A percentile compares a stretch with the other conserved stretches of the same genome.
Conservation (phyloP, 2,113 vertebrate genomes). For the Prietella phreatophila region DNA sequence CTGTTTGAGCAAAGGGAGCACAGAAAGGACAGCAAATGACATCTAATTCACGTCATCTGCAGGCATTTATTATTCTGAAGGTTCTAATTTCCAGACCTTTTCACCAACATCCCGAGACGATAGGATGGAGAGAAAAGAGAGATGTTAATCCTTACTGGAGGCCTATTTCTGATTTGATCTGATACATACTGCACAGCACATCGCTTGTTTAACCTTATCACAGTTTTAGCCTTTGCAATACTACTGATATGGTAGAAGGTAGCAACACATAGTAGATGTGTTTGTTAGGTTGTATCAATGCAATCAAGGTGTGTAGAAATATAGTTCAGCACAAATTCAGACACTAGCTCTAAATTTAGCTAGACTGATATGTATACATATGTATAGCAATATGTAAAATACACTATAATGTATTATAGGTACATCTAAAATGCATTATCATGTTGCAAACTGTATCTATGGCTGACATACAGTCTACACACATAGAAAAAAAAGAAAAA, state of each 20-base stretch:
- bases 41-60: conserved; percentile 13
- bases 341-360: not conserved
- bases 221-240: not conserved
- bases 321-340: not conserved
- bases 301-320: not conserved
- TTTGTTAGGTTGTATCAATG: not conserved
- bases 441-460: not conserved
- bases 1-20: not conserved
- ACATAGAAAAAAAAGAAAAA: not conserved
- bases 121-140: not conserved
- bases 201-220: not conserved
- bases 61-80: conserved; percentile 4
- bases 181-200: not conserved
- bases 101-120: no score
- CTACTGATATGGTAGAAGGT: not conserved
- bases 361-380: not conserved
- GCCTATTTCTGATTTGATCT: not conserved
- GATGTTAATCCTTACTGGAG: no score
- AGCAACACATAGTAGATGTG: not conserved
- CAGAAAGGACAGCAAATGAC: conserved; percentile 2
- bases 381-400: not conserved
- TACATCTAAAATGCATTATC: not conserved
- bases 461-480: not conserved
- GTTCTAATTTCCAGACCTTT: not conserved
- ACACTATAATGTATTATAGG: no score